These are phyloP conservation scores for Oreochromis tanganicae DNA, from an alignment of 2,113 vertebrate species.

Conservation along the genomic window DNA sequence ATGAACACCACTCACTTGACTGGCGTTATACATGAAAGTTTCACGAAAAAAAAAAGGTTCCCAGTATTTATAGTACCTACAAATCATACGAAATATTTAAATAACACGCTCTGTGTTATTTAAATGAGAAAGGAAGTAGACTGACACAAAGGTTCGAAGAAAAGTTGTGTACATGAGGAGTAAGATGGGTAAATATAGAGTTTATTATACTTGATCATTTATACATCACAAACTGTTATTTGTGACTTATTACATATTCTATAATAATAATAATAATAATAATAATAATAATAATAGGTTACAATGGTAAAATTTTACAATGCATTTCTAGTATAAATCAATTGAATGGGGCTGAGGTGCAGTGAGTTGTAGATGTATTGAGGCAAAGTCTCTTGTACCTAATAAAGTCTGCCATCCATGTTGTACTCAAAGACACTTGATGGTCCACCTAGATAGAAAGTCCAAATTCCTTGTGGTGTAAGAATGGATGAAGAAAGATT, in stretches of 20 bases:
- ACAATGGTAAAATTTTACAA: slow-evolving; percentile 69
- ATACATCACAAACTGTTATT: slow-evolving; percentile 72
- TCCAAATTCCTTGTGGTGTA: slow-evolving; percentile 15
- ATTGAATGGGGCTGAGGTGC: slow-evolving; percentile 25
- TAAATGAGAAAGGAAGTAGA: slow-evolving; percentile 25
- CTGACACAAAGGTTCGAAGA: slow-evolving; percentile 44
- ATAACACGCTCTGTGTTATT: neutral
- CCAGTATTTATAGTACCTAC: slow-evolving; percentile 23
- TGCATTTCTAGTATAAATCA: slow-evolving; percentile 55
- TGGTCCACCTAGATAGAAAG: slow-evolving; percentile 27
- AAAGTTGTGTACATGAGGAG: slow-evolving; percentile 54
- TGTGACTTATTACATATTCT: slow-evolving; percentile 70
- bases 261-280: slow-evolving; percentile 21
- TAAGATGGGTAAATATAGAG: slow-evolving; percentile 73
- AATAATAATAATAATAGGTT: slow-evolving; percentile 34
- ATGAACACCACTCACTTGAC: slow-evolving; percentile 36
- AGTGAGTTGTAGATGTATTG: slow-evolving; percentile 29
- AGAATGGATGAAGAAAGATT: slow-evolving; percentile 3
- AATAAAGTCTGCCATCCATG: slow-evolving; percentile 22
- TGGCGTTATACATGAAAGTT: slow-evolving; percentile 27
- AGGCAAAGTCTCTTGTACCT: slow-evolving; percentile 38
- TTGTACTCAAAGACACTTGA: slow-evolving; percentile 47
- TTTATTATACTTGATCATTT: slow-evolving; percentile 76
- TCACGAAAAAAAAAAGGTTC: neutral
- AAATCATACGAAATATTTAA: slow-evolving; percentile 33